Evolutionary conservation across 30 jellyfish, hydroid and myxozoan species (phyloP), one percentile per base, ranked within the genome.

Genomic region (Aurelia sp.): DNA sequence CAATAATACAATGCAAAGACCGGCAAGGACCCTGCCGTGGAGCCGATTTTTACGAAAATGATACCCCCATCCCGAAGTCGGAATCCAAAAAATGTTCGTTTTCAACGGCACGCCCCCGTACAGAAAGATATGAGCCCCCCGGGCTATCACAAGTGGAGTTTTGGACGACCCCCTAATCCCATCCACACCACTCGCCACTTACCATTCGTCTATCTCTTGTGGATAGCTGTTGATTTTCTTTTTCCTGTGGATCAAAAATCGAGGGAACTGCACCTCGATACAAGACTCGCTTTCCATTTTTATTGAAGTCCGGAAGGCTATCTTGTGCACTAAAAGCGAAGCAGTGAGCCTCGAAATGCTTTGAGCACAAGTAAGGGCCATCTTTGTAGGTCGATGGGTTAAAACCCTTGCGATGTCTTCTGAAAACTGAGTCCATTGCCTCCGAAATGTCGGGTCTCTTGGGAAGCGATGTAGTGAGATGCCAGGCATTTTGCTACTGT

Each of bases 281-380:
- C 19, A 64, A 21, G 9, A 64, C 19, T 44, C 17, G 21, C 21
- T 64, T 17, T 21, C 40, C 4, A 33, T 18, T 41, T 10, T 55
- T 64, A 17, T 64, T 52, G 18, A 64, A 64, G 6, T 44, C 75
- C 21, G 75, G 75, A 64, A 64, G 75, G 40, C 9, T 64, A 38
- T 21, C 40, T 21, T 38, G 53, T 18, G 20, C 75, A 18, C 75
- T 44, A 0, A 13, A 52, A 21, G 75, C 21, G 40, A 21, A 64
- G 10, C 19, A 64, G 10, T 38, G 51, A 13, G 51, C 40, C 19
- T 38, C 40, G 21, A 64, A 64, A 20, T 64, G 75, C 51, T 44
- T 64, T 18, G 75, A 64, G 75, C 31, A 64, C n/a, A 64, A n/a
- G 40, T 21, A 64, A 64, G 75, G 75, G 51, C 75, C 75, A 44